Base-by-base conservation (phyloP, 2,888 invertebrate species). In the Aphidoletes aphidimyza region DNA sequence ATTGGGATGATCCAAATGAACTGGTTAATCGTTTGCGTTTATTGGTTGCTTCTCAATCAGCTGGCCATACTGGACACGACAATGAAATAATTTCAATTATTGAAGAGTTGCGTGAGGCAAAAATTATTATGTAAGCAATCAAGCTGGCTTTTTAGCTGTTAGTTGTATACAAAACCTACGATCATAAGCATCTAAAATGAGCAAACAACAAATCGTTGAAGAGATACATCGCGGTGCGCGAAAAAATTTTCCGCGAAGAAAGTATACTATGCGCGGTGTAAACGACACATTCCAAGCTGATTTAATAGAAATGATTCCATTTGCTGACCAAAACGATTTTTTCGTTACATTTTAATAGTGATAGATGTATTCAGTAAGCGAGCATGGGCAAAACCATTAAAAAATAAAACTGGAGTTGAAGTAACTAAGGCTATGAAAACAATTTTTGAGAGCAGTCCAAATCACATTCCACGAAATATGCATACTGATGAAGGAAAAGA, bases 211-310 rank as follows among this genome's bases (percentile, higher is more conserved):
- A 6, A 49, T 88, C 8, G 87, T 88, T 8, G 83, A 87, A 83
- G 89, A 90, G 86, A 85, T 90, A 11, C 89, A 90, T 87, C 88
- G 87, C 86, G 87, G 87, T 39, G 89, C 88, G 42, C 86, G 89
- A 83, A 87, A 86, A 85, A 89, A 90, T 87, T 89, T 89, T 87
- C 86, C 86, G 45, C 86, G 89, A 39, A 86, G 89, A 34, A 26
- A 26, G 0, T 88, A 88, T 39, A 87, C 88, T 26, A 86, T 88
- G 49, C 88, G 88, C 86, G 89, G 88, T 59, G 86, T 90, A 8
- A 88, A 89, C 87, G 89, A 90, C 86, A 87, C 89, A 19, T 89
- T 89, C 89, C 90, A 90, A 87, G 88, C 88, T 19, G 90, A 90
- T 87, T 87, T 90, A 5, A 89, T 88, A 22, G 88, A 88, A 85